Percentiles rank a stretch among this genome's conserved stretches.
Evolutionary conservation across 2,113 vertebrate species (phyloP).

Genomic region (Brachionichthys hirsutus): DNA sequence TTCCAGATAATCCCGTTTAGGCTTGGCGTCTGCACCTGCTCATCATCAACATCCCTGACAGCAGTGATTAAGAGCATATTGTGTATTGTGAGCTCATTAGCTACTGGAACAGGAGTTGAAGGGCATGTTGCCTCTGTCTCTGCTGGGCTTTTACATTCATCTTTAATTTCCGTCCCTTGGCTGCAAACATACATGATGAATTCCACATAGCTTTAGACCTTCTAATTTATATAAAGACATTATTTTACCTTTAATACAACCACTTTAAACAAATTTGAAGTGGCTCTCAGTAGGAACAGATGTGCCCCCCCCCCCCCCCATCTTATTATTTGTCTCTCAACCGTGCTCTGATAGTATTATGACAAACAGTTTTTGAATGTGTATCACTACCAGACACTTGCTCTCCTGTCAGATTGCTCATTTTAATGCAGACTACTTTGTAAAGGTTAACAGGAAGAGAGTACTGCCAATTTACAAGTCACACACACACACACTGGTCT

Average conservation of each 20-base stretch:
- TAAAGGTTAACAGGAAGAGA: conserved; percentile 30
- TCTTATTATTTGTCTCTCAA: conserved; percentile 4
- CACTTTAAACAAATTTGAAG: background rate
- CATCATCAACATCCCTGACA: conserved; percentile 52
- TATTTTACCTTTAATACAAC: conserved; percentile 16
- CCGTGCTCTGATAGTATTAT: conserved; percentile 21
- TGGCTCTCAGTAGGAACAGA: conserved; percentile 5
- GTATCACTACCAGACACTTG: conserved; percentile 22
- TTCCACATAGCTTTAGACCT: background rate
- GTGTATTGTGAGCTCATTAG: conserved; percentile 46
- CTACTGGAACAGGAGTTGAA: conserved; percentile 27
- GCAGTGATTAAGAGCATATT: conserved; percentile 40
- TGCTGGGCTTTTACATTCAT: conserved; percentile 2
- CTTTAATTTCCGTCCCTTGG: background rate
- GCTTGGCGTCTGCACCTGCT: conserved; percentile 49
- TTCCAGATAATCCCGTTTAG: conserved; percentile 41
- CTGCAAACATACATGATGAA: background rate
- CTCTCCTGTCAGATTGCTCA: conserved; percentile 32
- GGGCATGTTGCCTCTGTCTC: conserved; percentile 6
- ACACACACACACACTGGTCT: conserved; percentile 33
- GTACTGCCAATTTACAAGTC: conserved; percentile 26
- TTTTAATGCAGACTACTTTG: conserved; percentile 17
- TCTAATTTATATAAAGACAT: background rate
- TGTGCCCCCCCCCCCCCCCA: conserved; percentile 3
- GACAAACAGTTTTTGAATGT: conserved; percentile 1